Evolutionary conservation across 2,797 vertebrate genomes (phyloP).

Genomic region (Poecile montanus): DNA sequence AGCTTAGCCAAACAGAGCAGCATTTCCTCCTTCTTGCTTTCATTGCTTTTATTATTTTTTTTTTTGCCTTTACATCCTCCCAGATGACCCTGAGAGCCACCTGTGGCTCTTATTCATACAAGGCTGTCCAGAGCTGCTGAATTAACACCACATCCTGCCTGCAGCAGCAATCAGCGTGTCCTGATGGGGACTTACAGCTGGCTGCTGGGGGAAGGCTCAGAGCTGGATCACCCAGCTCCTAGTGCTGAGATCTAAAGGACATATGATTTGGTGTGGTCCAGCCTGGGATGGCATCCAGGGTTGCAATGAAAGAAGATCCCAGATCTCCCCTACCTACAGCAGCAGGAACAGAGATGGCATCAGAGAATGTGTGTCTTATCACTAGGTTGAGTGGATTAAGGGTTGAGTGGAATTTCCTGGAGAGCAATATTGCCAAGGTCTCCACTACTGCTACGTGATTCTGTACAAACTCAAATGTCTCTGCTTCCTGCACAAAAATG

Average conservation of each 20-base stretch:
- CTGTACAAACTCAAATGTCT: not conserved
- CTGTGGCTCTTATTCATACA: constrained; percentile 4
- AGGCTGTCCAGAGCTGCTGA: not conserved
- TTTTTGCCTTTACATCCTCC: not conserved
- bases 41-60: not conserved
- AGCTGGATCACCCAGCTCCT: not conserved
- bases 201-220: not conserved
- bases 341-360: not conserved
- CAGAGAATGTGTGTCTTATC: not conserved
- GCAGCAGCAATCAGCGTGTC: not conserved
- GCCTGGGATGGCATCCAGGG: constrained; percentile 21
- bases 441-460: not conserved
- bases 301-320: not conserved
- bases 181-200: constrained; percentile 2
- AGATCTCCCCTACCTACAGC: not conserved
- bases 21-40: constrained; percentile 16
- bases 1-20: constrained; percentile 9
- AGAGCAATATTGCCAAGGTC: not conserved
- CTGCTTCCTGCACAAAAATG: not conserved
- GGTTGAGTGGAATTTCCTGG: not conserved
- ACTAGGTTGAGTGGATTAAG: not conserved
- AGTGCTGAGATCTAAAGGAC: not conserved
- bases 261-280: not conserved
- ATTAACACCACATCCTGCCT: not conserved
- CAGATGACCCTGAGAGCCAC: not conserved